Evolutionary conservation across 2,113 vertebrate genomes (phyloP).

Genomic region (Jaculus jaculus): DNA sequence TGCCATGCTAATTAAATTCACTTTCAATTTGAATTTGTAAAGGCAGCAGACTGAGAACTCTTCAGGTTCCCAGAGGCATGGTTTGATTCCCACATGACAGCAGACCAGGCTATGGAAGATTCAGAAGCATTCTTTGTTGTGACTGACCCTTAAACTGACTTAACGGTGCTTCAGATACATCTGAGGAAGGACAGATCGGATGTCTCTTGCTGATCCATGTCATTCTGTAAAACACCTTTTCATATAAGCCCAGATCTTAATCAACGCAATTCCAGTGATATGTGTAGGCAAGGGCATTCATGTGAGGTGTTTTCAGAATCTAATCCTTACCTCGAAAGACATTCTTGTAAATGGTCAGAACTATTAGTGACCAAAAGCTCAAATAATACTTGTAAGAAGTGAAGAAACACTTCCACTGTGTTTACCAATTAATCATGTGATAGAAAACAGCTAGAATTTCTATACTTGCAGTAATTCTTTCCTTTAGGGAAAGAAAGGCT

Average conservation of each 20-base stretch:
- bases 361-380: neutral
- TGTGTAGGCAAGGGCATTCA: constrained; percentile 22
- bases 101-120: constrained; percentile 49
- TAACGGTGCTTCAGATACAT: constrained; percentile 7
- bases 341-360: constrained; percentile 5
- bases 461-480: neutral
- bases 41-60: constrained; percentile 35
- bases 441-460: neutral
- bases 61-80: constrained; percentile 7
- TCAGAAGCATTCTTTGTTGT: constrained; percentile 8
- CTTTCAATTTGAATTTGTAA: constrained; percentile 40
- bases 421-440: neutral
- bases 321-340: neutral
- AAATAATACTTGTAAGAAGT: neutral
- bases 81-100: constrained; percentile 53
- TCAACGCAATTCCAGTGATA: constrained; percentile 56
- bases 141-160: constrained; percentile 20
- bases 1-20: constrained; percentile 8
- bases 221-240: constrained; percentile 69
- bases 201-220: constrained; percentile 30
- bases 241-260: constrained; percentile 52
- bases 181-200: constrained; percentile 23
- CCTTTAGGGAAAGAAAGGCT: neutral
- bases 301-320: neutral
- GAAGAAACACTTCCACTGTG: neutral